These are phyloP conservation scores for Diachasmimorpha longicaudata DNA, from an alignment of 1,140 invertebrate genomes.

Conservation along the genomic window DNA sequence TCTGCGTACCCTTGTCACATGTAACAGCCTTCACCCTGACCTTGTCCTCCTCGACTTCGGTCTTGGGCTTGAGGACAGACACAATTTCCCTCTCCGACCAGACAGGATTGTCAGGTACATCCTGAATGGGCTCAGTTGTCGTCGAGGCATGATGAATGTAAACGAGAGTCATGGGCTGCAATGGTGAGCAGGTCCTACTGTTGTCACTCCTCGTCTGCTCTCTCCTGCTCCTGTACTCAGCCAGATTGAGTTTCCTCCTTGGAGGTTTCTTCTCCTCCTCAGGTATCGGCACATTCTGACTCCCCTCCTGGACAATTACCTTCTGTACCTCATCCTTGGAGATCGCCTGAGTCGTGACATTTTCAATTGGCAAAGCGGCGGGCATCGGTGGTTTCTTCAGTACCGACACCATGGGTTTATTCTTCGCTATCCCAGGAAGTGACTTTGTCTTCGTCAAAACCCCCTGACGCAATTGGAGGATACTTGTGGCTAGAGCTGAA, in stretches of 20 bases:
- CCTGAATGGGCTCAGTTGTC: slow-evolving; percentile 43
- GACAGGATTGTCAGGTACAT: slow-evolving; percentile 38
- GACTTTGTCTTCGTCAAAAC: slow-evolving; percentile 41
- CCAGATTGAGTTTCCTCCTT: slow-evolving; percentile 59
- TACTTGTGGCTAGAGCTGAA: slow-evolving; percentile 45
- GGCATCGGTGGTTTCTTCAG: slow-evolving; percentile 46
- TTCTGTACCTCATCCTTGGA: slow-evolving; percentile 40
- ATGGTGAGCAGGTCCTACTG: slow-evolving; percentile 42
- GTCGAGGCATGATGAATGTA: slow-evolving; percentile 49
- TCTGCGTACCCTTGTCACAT: slow-evolving; percentile 26
- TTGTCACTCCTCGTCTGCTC: slow-evolving; percentile 49
- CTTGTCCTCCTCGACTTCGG: slow-evolving; percentile 44
- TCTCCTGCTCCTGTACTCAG: slow-evolving; percentile 60
- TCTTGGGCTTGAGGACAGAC: slow-evolving; percentile 42
- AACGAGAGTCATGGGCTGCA: slow-evolving; percentile 43
- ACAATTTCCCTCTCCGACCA: slow-evolving; percentile 51
- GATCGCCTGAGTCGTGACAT: no score
- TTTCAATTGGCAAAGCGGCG: no score
- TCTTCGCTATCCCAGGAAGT: slow-evolving; percentile 20
- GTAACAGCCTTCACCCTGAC: slow-evolving; percentile 33
- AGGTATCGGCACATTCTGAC: slow-evolving; percentile 15
- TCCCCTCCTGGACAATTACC: slow-evolving; percentile 38
- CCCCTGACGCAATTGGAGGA: slow-evolving; percentile 39
- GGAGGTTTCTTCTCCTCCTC: slow-evolving; percentile 46
- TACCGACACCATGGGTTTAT: slow-evolving; percentile 53